A percentile compares a stretch with the other conserved stretches of the same genome.
Conservation (phyloP, 2,113 vertebrate species). For the Onychorhynchus coronatus region DNA sequence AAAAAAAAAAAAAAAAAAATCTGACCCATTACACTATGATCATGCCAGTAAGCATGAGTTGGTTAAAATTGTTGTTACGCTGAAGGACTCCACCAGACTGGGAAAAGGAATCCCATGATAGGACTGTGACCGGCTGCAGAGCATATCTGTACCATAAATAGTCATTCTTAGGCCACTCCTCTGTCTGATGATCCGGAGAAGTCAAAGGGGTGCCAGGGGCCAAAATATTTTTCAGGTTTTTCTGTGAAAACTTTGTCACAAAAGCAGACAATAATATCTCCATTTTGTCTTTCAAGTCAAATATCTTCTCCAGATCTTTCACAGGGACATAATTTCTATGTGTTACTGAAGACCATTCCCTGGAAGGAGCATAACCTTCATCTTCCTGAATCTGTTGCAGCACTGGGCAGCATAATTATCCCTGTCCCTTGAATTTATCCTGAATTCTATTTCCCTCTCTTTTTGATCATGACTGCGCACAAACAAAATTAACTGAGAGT, state of each 20-base stretch:
- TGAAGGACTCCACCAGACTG: background rate
- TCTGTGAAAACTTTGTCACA: background rate
- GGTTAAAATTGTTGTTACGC: background rate
- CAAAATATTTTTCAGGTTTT: background rate
- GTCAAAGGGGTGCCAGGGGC: fast-evolving
- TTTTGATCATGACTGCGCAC: background rate
- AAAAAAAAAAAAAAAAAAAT: background rate
- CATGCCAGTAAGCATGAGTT: fast-evolving
- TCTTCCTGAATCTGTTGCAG: background rate
- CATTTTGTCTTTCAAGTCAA: background rate
- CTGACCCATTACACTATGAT: background rate
- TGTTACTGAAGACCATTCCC: background rate
- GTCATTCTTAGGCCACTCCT: background rate
- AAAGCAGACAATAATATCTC: background rate
- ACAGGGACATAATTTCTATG: background rate
- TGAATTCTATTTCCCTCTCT: background rate
- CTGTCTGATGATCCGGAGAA: background rate
- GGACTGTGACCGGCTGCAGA: background rate
- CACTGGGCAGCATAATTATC: fast-evolving
- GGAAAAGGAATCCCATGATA: background rate
- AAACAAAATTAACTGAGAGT: background rate
- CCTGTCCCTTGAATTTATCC: background rate
- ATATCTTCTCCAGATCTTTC: background rate
- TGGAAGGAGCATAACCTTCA: fast-evolving
- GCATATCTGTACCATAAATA: background rate